Conservation (phyloP, 2,888 invertebrate genomes). For the Pterostichus madidus region DNA sequence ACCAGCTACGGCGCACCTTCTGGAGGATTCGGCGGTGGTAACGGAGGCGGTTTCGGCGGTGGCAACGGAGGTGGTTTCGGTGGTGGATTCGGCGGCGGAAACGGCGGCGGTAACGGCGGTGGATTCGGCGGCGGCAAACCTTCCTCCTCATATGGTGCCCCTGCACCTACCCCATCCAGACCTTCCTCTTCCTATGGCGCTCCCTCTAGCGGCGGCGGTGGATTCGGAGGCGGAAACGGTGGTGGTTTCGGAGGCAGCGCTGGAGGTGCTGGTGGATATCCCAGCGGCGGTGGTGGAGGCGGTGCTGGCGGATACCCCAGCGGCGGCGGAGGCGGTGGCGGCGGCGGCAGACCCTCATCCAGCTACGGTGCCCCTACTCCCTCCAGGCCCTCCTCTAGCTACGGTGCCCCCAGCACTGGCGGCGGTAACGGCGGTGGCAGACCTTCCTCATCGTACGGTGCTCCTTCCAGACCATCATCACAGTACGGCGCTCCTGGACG, state of each 20-base stretch:
- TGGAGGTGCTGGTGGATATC: conserved; percentile 62
- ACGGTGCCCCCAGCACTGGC: conserved; percentile 80
- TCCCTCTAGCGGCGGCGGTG: conserved; percentile 76
- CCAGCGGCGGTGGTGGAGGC: conserved; percentile 74
- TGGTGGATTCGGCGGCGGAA: conserved; percentile 61
- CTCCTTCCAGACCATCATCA: conserved; percentile 73
- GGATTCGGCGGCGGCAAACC: conserved; percentile 71
- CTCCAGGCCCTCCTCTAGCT: conserved; percentile 85
- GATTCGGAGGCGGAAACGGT: conserved; percentile 73
- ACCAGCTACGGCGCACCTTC: conserved; percentile 63
- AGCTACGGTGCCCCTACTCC: conserved; percentile 75
- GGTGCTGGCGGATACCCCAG: conserved; percentile 70
- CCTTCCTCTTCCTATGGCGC: conserved; percentile 88
- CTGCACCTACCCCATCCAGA: conserved; percentile 77
- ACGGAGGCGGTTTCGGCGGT: conserved; percentile 68
- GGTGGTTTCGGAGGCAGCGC: conserved; percentile 69
- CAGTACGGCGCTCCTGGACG: conserved; percentile 74
- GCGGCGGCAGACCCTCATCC: conserved; percentile 73
- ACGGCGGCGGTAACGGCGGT: conserved; percentile 69
- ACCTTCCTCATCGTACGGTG: conserved; percentile 79
- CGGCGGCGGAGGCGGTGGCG: conserved; percentile 69
- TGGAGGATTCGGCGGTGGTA: conserved; percentile 68
- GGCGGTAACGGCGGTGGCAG: conserved; percentile 76
- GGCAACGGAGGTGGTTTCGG: conserved; percentile 66
- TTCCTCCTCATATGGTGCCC: conserved; percentile 74